Conservation (phyloP, 1,140 invertebrate species). For the Eumaeus atala region DNA sequence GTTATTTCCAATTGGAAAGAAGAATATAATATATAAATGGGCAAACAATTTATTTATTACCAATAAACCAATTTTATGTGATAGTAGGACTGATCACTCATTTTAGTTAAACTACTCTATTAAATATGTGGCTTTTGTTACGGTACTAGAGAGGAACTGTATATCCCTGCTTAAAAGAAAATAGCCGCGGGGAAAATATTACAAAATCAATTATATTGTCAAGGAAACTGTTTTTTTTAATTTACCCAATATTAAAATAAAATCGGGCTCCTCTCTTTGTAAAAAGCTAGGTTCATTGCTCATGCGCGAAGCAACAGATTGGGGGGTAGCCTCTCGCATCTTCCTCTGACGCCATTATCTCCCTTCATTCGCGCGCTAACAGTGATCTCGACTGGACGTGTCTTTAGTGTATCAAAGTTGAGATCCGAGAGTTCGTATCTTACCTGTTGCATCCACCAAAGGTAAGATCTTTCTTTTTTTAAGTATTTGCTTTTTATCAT, state of each 20-base stretch:
- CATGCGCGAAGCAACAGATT: constrained; percentile 50
- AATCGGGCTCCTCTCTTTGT: not conserved
- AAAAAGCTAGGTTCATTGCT: constrained; percentile 19
- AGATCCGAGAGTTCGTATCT: constrained; percentile 28
- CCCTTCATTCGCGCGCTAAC: constrained; percentile 32
- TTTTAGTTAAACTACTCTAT: too few species aligned
- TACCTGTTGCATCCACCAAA: constrained; percentile 16
- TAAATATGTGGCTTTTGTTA: too few species aligned
- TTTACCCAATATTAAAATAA: constrained; percentile 8
- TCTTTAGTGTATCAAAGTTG: constrained; percentile 28
- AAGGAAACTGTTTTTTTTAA: not conserved
- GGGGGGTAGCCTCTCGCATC: constrained; percentile 37
- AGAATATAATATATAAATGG: too few species aligned
- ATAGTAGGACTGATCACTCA: too few species aligned
- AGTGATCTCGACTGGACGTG: constrained; percentile 29
- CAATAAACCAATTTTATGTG: too few species aligned
- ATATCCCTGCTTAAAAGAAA: too few species aligned
- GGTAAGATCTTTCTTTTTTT: constrained; percentile 21
- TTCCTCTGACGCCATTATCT: constrained; percentile 23
- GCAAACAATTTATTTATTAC: too few species aligned
- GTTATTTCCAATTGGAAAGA: too few species aligned
- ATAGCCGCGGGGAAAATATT: not conserved
- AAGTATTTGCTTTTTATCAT: not conserved
- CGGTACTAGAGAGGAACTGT: too few species aligned
- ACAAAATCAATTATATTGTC: not conserved